A percentile compares a stretch with the other conserved stretches of the same genome.
Conservation (phyloP, 2,888 invertebrate genomes). For the Oscheius sp. region DNA sequence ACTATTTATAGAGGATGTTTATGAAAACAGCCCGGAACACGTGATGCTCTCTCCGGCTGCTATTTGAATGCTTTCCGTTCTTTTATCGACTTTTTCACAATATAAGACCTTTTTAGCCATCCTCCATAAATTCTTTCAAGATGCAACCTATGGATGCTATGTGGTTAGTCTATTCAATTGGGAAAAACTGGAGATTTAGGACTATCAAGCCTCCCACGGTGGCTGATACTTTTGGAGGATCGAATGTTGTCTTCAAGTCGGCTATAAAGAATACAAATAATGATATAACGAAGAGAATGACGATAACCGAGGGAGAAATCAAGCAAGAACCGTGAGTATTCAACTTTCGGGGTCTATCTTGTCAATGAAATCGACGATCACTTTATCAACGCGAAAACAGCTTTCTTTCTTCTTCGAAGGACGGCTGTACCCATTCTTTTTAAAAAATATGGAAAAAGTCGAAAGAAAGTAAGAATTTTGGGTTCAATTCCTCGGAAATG, state of each 20-base stretch:
- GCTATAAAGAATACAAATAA: slow-evolving; percentile 7
- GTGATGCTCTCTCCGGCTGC: neutral
- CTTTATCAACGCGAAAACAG: neutral
- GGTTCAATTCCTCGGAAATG: too few species aligned
- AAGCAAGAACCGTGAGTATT: slow-evolving; percentile 9
- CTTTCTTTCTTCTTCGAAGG: neutral
- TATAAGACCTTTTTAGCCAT: neutral
- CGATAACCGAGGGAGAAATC: slow-evolving; percentile 8
- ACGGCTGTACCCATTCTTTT: too few species aligned
- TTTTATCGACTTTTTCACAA: neutral
- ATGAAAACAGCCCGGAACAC: neutral
- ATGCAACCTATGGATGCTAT: slow-evolving; percentile 27
- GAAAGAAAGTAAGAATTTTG: too few species aligned
- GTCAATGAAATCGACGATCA: neutral
- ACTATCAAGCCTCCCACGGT: slow-evolving; percentile 13
- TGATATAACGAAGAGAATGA: slow-evolving; percentile 5
- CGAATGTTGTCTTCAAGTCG: slow-evolving; percentile 19
- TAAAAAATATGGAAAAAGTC: too few species aligned
- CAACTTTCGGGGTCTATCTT: neutral
- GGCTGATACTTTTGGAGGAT: slow-evolving; percentile 17
- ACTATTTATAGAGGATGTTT: neutral
- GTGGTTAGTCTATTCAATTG: slow-evolving; percentile 5
- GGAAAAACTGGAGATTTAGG: too few species aligned
- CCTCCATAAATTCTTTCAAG: neutral
- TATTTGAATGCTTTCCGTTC: slow-evolving; percentile 4